Evolutionary conservation across 2,888 invertebrate species (phyloP).

Genomic region (Melieria omissa): DNA sequence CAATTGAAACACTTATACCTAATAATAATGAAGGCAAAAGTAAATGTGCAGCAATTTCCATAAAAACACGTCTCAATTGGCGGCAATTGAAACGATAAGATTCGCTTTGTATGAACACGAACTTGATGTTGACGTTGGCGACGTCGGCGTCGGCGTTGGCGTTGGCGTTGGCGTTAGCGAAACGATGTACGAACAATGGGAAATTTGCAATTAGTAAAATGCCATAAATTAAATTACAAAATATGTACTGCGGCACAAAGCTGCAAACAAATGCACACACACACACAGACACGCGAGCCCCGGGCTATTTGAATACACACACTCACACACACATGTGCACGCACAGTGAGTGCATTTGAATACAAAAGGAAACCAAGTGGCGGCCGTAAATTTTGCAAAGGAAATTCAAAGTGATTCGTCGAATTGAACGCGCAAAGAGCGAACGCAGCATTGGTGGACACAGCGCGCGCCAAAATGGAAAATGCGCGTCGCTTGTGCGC

Average conservation of each 20-base stretch:
- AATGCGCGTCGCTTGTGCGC: too few relatives aligned
- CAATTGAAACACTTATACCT: too few relatives aligned
- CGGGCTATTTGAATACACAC: neutral
- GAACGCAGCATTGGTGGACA: too few relatives aligned
- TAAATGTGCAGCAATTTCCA: too few relatives aligned
- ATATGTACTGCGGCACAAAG: constrained; percentile 12
- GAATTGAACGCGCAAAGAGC: too few relatives aligned
- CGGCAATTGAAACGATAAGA: too few relatives aligned
- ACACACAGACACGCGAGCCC: constrained; percentile 7
- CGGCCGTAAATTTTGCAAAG: constrained; percentile 11
- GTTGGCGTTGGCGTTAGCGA: neutral
- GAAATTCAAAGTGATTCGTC: constrained; percentile 5
- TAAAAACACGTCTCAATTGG: too few relatives aligned
- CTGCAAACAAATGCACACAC: constrained; percentile 34
- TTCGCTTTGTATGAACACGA: too few relatives aligned
- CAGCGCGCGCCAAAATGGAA: too few relatives aligned
- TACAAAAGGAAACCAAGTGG: constrained; percentile 9
- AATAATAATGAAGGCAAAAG: too few relatives aligned
- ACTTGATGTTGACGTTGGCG: too few relatives aligned
- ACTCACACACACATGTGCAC: constrained; percentile 7
- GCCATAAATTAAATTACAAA: constrained; percentile 27
- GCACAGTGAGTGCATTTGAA: neutral
- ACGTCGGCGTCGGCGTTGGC: neutral
- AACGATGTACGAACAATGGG: neutral
- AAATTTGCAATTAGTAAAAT: constrained; percentile 21